Evolutionary conservation across 2,113 vertebrate species (phyloP).

Genomic region (Menura novaehollandiae): DNA sequence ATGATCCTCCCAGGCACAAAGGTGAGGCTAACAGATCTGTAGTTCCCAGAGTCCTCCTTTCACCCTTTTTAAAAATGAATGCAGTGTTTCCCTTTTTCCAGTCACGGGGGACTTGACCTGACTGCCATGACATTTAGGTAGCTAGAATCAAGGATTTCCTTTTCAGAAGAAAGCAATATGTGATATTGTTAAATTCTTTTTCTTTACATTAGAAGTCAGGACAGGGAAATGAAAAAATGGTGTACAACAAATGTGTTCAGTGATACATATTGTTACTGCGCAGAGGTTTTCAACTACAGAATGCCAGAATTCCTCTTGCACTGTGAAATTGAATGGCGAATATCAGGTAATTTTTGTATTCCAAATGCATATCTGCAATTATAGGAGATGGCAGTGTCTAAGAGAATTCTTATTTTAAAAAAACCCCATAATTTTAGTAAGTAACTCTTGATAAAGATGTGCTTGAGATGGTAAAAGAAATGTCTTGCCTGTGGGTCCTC

Average conservation of each 20-base stretch:
- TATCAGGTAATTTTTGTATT: neutral
- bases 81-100: neutral
- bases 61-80: neutral
- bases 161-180: neutral
- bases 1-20: neutral
- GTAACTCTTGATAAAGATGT: neutral
- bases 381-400: neutral
- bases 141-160: neutral
- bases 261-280: neutral
- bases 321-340: neutral
- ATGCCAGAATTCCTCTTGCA: neutral
- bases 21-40: neutral
- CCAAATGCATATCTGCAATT: neutral
- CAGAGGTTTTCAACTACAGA: neutral
- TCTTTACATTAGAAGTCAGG: neutral
- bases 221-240: neutral
- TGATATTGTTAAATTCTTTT: neutral
- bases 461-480: neutral
- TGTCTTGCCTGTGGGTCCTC: neutral
- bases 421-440: neutral
- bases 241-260: neutral
- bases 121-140: neutral
- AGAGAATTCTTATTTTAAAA: neutral
- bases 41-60: neutral
- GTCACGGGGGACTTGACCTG: neutral